phyloP scores from a whole-genome alignment of 2,888 invertebrate species.

The Monochamus alternatus region DNA sequence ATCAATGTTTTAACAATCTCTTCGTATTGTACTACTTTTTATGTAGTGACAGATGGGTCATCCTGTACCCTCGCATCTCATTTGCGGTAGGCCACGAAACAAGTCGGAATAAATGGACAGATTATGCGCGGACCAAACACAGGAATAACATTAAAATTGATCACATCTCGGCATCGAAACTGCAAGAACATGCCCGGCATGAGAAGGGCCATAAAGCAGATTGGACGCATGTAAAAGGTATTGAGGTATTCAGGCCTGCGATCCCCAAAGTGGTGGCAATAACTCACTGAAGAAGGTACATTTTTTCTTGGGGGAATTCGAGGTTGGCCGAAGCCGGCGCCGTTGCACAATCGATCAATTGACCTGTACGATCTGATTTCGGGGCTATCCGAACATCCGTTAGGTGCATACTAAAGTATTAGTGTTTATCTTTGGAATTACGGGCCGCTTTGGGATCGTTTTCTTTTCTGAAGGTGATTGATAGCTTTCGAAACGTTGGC shows the following conservation, averaged over 20 bases:
- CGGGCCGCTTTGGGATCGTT: too few species aligned
- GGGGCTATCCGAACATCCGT: too few species aligned
- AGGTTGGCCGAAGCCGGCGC: not conserved
- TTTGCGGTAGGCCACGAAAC: too few species aligned
- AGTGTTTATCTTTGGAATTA: too few species aligned
- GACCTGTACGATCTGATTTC: not conserved
- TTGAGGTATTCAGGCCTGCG: constrained; percentile 32
- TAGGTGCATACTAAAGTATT: too few species aligned
- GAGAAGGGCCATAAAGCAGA: constrained; percentile 26
- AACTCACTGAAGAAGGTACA: constrained; percentile 21
- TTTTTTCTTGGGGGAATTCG: constrained; percentile 12
- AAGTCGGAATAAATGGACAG: constrained; percentile 6
- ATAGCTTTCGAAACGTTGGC: too few species aligned
- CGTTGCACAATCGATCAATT: not conserved
- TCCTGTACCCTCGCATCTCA: too few species aligned
- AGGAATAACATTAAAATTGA: constrained; percentile 34
- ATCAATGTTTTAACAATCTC: too few species aligned
- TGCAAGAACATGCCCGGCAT: constrained; percentile 23
- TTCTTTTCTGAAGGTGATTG: too few species aligned
- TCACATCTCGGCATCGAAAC: constrained; percentile 24
- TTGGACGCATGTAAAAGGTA: constrained; percentile 36
- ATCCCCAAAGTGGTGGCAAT: constrained; percentile 15
- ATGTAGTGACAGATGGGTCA: too few species aligned
- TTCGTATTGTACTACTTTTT: too few species aligned
- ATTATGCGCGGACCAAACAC: constrained; percentile 11